These are phyloP conservation scores for Sebastes taczanowskii DNA, from an alignment of 2,797 vertebrate genomes.

Conservation along the genomic window DNA sequence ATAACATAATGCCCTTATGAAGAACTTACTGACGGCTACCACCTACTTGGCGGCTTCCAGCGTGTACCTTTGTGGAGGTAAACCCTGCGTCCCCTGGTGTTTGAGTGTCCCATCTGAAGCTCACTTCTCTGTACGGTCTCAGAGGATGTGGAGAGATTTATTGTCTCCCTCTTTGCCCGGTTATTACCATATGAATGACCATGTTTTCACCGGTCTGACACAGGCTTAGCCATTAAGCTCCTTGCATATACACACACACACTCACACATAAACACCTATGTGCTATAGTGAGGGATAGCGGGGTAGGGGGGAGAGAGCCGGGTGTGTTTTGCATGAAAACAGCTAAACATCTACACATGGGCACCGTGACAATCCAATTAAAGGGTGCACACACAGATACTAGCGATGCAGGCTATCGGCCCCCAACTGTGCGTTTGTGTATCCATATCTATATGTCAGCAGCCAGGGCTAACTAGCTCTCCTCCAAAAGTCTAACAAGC, in stretches of 20 bases:
- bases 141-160: conserved; percentile 59
- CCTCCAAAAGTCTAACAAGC: conserved; percentile 47
- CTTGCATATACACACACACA: conserved; percentile 24
- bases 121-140: conserved; percentile 33
- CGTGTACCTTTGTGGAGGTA: conserved; percentile 3
- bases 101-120: conserved; percentile 42
- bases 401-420: background rate
- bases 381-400: conserved; percentile 12
- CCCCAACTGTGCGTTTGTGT: conserved; percentile 29
- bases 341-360: conserved; percentile 53
- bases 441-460: conserved; percentile 42
- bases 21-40: background rate
- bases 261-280: conserved; percentile 46
- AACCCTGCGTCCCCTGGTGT: conserved; percentile 1
- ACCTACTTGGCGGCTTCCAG: conserved; percentile 24
- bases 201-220: conserved; percentile 63
- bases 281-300: conserved; percentile 1
- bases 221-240: conserved; percentile 65
- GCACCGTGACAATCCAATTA: conserved; percentile 66
- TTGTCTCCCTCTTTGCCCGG: conserved; percentile 54
- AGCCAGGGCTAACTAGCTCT: conserved; percentile 35
- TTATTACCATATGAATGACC: conserved; percentile 78
- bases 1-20: background rate
- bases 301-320: conserved; percentile 12
- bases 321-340: conserved; percentile 5